Base-by-base conservation (phyloP, 2,797 vertebrate species). In the Aulostomus chinensis region DNA sequence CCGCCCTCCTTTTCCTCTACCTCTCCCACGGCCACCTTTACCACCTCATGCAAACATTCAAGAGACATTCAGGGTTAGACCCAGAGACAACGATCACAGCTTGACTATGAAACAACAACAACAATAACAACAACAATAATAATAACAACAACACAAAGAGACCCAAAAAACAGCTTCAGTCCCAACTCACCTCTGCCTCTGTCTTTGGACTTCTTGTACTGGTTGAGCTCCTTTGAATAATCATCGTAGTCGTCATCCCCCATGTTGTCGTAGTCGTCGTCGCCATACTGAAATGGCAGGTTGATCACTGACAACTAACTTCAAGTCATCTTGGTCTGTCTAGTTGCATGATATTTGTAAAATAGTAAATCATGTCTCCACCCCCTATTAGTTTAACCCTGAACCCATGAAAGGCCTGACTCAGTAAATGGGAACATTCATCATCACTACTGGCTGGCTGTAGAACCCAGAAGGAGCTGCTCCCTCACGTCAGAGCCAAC, bases 181-280 rank as follows among this genome's bases (percentile, higher is more conserved):
- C 14, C 13, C 4, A 26, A 66, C 88, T 76, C 46, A 91, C 91
- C 92, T 78, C 92, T 81, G 73, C 94, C 95, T 81, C 95, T 79
- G 14, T 95, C 94, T 76, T 96, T 98, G 47, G 84, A 86, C 68
- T 93, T 90, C 29, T 94, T 94, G 71, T 96, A 97, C 57, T 94
- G 95, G 66, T 80, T 93, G 20, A 94, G 73, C 9, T 97, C 95
- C 62, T 97, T 97, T 0, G 92, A 93, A 50, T 94, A 98, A 7
- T 97, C 95, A 0, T 98, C 94, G 0, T 95, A 96, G 2, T 96
- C 94, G 0, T 96, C 95, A 0, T 96, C 95, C 0, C 87, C 91
- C 77, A 93, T 86, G 10, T 94, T 92, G 48, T 95, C 94, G 15
- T 94, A 96, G 1, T 92, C 83, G 1, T 97, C 91, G 0, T 92